These are phyloP conservation scores for Notarius lentiginosus DNA, from an alignment of 2,113 vertebrate species.

Conservation along the genomic window DNA sequence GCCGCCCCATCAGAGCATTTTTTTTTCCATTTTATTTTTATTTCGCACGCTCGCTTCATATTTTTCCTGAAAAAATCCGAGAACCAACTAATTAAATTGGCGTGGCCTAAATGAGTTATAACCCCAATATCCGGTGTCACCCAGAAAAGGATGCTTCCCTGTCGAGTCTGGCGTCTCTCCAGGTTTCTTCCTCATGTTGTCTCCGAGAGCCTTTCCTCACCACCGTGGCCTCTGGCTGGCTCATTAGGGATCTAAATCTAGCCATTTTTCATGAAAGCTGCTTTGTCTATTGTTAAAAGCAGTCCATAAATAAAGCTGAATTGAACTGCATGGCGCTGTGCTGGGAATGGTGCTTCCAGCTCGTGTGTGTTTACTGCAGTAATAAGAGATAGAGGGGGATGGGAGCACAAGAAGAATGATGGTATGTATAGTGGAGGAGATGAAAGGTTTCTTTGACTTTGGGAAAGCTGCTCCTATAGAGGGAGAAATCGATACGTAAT, in stretches of 20 bases:
- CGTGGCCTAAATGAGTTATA: background rate
- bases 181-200: background rate
- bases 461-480: slow-evolving; percentile 56
- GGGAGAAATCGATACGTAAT: slow-evolving; percentile 71
- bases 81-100: too few species aligned
- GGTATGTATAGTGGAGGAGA: slow-evolving; percentile 53
- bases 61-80: too few species aligned
- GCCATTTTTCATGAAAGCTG: background rate
- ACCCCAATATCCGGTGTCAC: background rate
- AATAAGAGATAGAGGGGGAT: slow-evolving; percentile 48
- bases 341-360: slow-evolving; percentile 5
- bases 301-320: background rate
- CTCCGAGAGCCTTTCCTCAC: background rate
- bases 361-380: slow-evolving; percentile 34
- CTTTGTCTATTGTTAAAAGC: background rate
- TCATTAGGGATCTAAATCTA: background rate
- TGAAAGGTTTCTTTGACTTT: slow-evolving; percentile 68
- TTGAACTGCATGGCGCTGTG: background rate
- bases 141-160: background rate
- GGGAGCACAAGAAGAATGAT: slow-evolving; percentile 26
- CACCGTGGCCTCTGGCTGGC: background rate
- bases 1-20: too few species aligned
- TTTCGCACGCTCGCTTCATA: too few species aligned
- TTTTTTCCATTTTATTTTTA: too few species aligned
- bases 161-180: background rate